Evolutionary conservation across 2,797 vertebrate genomes (phyloP).

Genomic region (Sebastes diploproa): DNA sequence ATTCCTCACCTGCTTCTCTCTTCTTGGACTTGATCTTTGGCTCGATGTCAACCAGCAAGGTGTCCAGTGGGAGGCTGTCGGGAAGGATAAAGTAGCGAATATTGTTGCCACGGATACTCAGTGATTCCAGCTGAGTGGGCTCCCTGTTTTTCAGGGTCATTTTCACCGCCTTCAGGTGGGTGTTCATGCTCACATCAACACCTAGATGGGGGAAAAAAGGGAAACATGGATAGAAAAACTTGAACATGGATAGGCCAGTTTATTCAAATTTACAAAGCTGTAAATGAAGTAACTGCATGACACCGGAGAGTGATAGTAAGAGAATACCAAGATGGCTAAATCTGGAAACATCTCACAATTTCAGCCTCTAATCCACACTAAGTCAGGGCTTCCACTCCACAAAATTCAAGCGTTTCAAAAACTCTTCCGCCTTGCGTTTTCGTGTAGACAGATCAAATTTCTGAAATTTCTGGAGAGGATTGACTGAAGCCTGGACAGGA

Average conservation of each 20-base stretch:
- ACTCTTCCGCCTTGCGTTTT: too few species aligned
- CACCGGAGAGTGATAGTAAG: background rate
- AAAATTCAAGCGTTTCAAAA: background rate
- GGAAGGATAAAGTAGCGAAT: slow-evolving; percentile 98
- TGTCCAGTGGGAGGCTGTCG: slow-evolving; percentile 97
- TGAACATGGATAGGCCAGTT: background rate
- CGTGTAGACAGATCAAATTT: background rate
- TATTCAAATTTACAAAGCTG: background rate
- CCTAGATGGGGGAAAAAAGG: slow-evolving; percentile 76
- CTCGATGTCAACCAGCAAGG: slow-evolving; percentile 95
- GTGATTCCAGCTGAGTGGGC: slow-evolving; percentile 94
- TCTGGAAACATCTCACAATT: background rate
- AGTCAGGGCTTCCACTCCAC: background rate
- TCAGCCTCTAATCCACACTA: background rate
- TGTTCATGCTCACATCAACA: slow-evolving; percentile 98
- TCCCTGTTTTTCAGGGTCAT: slow-evolving; percentile 98
- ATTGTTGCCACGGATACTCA: slow-evolving; percentile 98
- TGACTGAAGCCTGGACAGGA: background rate
- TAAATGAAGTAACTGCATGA: background rate
- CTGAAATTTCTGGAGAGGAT: background rate
- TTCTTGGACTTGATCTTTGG: slow-evolving; percentile 99
- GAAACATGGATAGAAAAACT: background rate
- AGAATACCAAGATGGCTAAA: background rate
- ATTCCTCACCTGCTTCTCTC: slow-evolving; percentile 89
- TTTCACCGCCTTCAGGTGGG: slow-evolving; percentile 96